A percentile compares a stretch with the other conserved stretches of the same genome.
Conservation (phyloP, 2,113 vertebrate species). For the Mionectes macconnelli region DNA sequence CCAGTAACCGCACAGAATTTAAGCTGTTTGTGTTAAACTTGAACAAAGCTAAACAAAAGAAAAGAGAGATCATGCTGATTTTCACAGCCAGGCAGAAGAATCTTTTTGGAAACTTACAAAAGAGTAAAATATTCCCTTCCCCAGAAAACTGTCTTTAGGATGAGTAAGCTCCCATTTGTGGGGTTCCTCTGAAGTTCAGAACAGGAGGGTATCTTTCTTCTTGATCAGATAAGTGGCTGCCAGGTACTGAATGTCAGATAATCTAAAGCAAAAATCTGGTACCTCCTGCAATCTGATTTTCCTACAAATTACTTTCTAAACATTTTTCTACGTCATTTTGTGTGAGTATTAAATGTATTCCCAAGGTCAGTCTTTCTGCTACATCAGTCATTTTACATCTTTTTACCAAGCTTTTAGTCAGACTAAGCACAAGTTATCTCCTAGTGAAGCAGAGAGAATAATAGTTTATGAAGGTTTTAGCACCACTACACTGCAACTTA, state of each 20-base stretch:
- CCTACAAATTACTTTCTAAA: not conserved
- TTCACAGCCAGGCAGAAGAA: constrained; percentile 9
- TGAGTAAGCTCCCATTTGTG: not conserved
- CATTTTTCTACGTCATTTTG: not conserved
- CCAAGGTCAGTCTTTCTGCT: not conserved
- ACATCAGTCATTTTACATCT: not conserved
- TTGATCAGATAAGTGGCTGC: not conserved
- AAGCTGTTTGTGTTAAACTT: constrained; percentile 52
- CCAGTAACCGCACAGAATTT: constrained; percentile 51
- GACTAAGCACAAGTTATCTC: not conserved
- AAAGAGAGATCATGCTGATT: constrained; percentile 31
- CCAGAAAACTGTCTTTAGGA: not conserved
- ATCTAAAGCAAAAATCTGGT: not conserved
- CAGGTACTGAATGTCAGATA: not conserved
- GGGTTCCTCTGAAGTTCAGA: not conserved
- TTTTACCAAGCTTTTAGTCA: not conserved
- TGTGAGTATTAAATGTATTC: not conserved
- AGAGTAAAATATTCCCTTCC: not conserved
- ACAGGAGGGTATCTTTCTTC: not conserved
- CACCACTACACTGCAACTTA: not conserved
- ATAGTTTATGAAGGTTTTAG: not conserved
- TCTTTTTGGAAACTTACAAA: not conserved
- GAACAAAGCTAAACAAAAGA: constrained; percentile 46
- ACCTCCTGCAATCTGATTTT: not conserved
- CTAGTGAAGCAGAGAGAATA: not conserved